These are phyloP conservation scores for Seira musarum DNA, from an alignment of 2,888 invertebrate species.

Conservation along the genomic window DNA sequence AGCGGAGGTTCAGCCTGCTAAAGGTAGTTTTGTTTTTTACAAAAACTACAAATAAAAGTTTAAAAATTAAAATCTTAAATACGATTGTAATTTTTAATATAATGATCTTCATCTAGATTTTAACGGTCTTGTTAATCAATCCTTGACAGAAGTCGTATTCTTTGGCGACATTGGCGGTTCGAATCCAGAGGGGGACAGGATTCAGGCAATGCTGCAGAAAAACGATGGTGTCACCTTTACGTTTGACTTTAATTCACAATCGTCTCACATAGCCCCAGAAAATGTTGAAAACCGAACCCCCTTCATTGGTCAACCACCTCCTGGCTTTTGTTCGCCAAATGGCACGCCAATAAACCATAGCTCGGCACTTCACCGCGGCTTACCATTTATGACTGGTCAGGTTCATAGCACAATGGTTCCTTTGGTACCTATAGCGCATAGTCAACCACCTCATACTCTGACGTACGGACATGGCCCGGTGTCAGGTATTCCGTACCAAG, in stretches of 20 bases:
- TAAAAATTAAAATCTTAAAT: not conserved
- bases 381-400: slow-evolving; percentile 35
- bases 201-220: slow-evolving; percentile 56
- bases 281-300: not conserved
- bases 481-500: slow-evolving; percentile 32
- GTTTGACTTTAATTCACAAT: slow-evolving; percentile 34
- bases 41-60: not conserved
- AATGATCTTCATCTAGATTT: too few relatives aligned
- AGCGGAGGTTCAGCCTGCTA: slow-evolving; percentile 14
- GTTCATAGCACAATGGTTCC: slow-evolving; percentile 33
- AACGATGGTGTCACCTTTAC: slow-evolving; percentile 59
- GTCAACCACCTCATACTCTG: slow-evolving; percentile 14
- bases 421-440: slow-evolving; percentile 34
- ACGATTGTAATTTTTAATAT: not conserved
- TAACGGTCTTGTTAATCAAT: not conserved
- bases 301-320: slow-evolving; percentile 29
- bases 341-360: slow-evolving; percentile 24
- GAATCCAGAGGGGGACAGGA: slow-evolving; percentile 52
- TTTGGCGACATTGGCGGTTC: slow-evolving; percentile 57
- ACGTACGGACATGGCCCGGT: slow-evolving; percentile 30
- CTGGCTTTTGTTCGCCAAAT: slow-evolving; percentile 46
- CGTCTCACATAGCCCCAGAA: slow-evolving; percentile 6
- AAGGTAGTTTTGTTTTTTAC: slow-evolving; percentile 5
- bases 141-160: slow-evolving; percentile 39
- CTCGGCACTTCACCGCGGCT: not conserved